Evolutionary conservation across 2,797 vertebrate genomes (phyloP).

Genomic region (Hafferia zeledoni): DNA sequence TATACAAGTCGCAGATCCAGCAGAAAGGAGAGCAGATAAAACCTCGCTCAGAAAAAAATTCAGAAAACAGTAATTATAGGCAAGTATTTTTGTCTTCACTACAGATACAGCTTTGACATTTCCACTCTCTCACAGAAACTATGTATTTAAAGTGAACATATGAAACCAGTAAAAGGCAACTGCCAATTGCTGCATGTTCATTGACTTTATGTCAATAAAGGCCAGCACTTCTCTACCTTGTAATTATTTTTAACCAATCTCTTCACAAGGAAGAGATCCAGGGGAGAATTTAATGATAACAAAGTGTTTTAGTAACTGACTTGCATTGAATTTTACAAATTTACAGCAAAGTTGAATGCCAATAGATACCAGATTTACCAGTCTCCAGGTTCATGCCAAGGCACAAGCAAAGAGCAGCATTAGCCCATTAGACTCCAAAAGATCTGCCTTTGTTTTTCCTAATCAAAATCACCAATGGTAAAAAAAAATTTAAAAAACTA

Average conservation of each 20-base stretch:
- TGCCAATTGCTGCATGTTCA: neutral
- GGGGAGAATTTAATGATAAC: neutral
- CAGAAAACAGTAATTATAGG: constrained; percentile 7
- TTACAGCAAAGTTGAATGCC: neutral
- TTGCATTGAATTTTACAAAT: neutral
- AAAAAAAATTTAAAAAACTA: rapidly evolving
- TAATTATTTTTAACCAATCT: neutral
- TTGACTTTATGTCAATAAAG: neutral
- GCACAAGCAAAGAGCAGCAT: neutral
- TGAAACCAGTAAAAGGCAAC: neutral
- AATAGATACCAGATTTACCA: neutral
- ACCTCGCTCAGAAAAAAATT: neutral
- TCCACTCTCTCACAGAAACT: neutral
- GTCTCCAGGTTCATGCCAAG: neutral
- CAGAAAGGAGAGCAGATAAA: neutral
- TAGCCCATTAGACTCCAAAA: neutral
- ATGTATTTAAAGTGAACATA: neutral
- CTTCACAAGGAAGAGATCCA: neutral
- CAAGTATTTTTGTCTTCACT: constrained; percentile 27
- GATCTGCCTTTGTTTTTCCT: neutral
- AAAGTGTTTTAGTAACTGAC: neutral
- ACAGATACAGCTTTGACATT: constrained; percentile 29
- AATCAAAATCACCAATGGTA: neutral
- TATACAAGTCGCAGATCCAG: neutral
- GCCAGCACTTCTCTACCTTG: neutral